A percentile compares a stretch with the other conserved stretches of the same genome.
Conservation (phyloP, 23 tunicate genomes). For the Halocynthia roretzi region DNA sequence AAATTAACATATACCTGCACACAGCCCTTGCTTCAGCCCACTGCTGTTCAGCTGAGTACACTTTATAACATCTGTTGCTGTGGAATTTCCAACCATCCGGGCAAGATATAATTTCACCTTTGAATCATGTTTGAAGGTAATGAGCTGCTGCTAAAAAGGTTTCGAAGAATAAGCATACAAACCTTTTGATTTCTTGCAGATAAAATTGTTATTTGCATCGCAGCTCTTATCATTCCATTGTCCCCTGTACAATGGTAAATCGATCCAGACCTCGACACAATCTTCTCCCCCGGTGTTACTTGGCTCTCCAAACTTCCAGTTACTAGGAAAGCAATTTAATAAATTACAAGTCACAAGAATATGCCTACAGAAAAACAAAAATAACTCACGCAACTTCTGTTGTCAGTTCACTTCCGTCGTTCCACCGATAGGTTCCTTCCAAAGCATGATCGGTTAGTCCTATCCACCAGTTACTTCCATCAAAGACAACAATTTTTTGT, state of each 20-base stretch:
- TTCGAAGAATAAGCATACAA: neutral
- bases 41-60: constrained; percentile 14
- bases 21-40: constrained; percentile 54
- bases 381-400: constrained; percentile 52
- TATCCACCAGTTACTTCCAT: constrained; percentile 81
- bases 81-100: constrained; percentile 55
- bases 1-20: constrained; percentile 45
- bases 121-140: too few relatives aligned
- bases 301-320: constrained; percentile 82
- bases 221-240: constrained; percentile 90
- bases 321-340: constrained; percentile 5
- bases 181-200: constrained; percentile 45
- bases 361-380: neutral
- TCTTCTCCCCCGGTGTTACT: constrained; percentile 77
- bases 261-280: constrained; percentile 85
- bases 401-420: constrained; percentile 31
- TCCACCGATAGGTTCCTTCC: constrained; percentile 58
- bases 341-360: too few relatives aligned
- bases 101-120: constrained; percentile 21
- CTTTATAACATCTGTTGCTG: constrained; percentile 57
- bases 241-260: constrained; percentile 58
- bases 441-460: constrained; percentile 49
- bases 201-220: constrained; percentile 53
- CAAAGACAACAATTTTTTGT: constrained; percentile 5
- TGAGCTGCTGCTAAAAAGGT: too few relatives aligned